Evolutionary conservation across 2,888 invertebrate species (phyloP).

Genomic region (Drosophila neotestacea): DNA sequence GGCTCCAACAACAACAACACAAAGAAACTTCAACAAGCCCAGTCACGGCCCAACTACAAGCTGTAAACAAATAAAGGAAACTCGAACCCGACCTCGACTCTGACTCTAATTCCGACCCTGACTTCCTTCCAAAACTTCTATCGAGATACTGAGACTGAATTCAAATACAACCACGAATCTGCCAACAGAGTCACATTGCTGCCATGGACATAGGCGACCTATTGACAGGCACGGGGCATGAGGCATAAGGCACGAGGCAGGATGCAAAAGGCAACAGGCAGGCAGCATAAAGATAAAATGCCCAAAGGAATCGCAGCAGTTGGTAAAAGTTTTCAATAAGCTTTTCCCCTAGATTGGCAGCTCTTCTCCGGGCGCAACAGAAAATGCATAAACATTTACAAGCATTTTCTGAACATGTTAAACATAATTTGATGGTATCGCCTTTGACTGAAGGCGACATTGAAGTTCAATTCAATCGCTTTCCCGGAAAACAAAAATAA

Average conservation of each 20-base stretch:
- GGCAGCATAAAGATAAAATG: conserved; percentile 65
- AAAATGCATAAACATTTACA: conserved; percentile 73
- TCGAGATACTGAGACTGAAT: conserved; percentile 5
- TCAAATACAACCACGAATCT: conserved; percentile 3
- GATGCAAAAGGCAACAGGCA: conserved; percentile 14
- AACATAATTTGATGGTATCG: conserved; percentile 58
- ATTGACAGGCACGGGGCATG: neutral
- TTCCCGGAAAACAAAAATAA: neutral
- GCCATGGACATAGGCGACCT: conserved; percentile 37
- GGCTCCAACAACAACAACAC: conserved; percentile 9
- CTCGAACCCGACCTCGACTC: conserved; percentile 27
- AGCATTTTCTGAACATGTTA: conserved; percentile 58
- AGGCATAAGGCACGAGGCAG: neutral
- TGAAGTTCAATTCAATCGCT: conserved; percentile 30
- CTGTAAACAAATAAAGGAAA: conserved; percentile 65
- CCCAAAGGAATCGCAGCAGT: conserved; percentile 68
- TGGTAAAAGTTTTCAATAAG: conserved; percentile 76
- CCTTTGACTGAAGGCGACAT: conserved; percentile 20
- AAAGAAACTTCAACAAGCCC: conserved; percentile 26
- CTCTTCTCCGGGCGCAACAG: conserved; percentile 52
- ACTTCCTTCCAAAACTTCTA: neutral
- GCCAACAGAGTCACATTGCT: conserved; percentile 9
- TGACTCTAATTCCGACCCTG: conserved; percentile 5
- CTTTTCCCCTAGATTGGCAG: conserved; percentile 35
- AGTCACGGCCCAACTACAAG: conserved; percentile 56